Base-by-base conservation (phyloP, 2,113 vertebrate genomes). In the Rhinopomastus cyanomelas region DNA sequence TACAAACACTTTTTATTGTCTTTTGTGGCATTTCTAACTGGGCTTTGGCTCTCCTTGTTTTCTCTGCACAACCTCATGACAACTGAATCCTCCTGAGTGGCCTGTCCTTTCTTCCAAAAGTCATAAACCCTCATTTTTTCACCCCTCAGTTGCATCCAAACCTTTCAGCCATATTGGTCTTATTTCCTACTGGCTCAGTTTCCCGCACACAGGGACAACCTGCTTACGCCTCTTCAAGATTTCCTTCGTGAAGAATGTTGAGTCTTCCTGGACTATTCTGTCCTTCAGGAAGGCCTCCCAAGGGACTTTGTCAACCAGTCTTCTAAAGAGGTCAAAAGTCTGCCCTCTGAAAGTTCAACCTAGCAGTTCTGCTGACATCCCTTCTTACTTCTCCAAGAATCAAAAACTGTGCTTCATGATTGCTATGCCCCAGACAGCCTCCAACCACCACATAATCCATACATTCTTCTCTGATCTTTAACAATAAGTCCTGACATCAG, bases 391-490 rank as follows among this genome's bases (percentile, higher is more conserved):
- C 20, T 46, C 56, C 7, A 3, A 34, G 25, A 65, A 46, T 29
- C 8, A 13, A 64, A 30, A 52, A 16, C 12, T 30, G 37, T 19
- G 12, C 32, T 68, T 30, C 19, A 12, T 37, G 22, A 62, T 36
- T 4, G 1, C 11, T 61, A 3, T 44, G 34, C 9, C 8, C 30
- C 27, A 21, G 21, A 29, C 0, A 1, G 12, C 9, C 32, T 49
- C 13, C 27, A 55, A 8, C 13, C 14, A 25, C 36, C 15, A 20
- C 4, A 42, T 21, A 26, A 44, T 10, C 4, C 18, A 15, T 34
- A 17, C 48, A 30, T 21, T 21, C 12, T 18, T 36, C 46, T 56
- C 8, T 32, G 6, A 18, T 55, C 17, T 9, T 5, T 12, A 62
- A 15, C 2, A 52, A 10, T 7, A 30, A 8, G 7, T n/a, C 46